Base-by-base conservation (phyloP, 2,888 invertebrate genomes). In the Thelaira solivaga region DNA sequence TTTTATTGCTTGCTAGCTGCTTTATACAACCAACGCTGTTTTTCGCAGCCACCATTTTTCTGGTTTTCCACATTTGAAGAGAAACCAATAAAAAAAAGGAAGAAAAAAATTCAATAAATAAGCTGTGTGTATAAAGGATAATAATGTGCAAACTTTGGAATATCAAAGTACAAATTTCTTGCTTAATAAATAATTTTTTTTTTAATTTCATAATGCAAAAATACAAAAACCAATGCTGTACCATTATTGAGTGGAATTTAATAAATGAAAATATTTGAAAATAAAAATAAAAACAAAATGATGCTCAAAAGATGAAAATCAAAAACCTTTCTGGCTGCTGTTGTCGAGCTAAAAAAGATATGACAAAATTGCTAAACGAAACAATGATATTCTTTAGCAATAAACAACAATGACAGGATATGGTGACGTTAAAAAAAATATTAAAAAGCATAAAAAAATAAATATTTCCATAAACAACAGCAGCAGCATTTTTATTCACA, bases 351-450 rank as follows among this genome's bases (percentile, higher is more conserved):
- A 39, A 64, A 68, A 69, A 76, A 64, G n/a, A 61, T 71, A 53
- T 74, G 69, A 74, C 67, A 78, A 78, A 78, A 78, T 78, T 59
- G 73, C 69, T 71, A 57, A 71, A 71, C 78, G 74, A 74, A 78
- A 74, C 78, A 78, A 78, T 74, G 69, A 69, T 69, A 64, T 61
- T 74, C 51, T 78, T 69, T 73, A 43, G 61, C 53, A 41, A 64
- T 64, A 69, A 71, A 76, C 71, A 71, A 61, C 65, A 74, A 39
- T 64, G 74, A 47, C 74, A 65, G 78, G 59, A 78, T 65, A 64
- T 62, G 78, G 64, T 78, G 74, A 78, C 59, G 74, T 71, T 74
- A 59, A 49, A 73, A 67, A 49, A 31, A n/a, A n/a, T 26, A 61
- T 71, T 74, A 59, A 49, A 73, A 67, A 49, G 26, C n/a, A n/a